A percentile compares a stretch with the other conserved stretches of the same genome.
Conservation (phyloP, 2,113 vertebrate species). For the Motacilla tschutschensis region DNA sequence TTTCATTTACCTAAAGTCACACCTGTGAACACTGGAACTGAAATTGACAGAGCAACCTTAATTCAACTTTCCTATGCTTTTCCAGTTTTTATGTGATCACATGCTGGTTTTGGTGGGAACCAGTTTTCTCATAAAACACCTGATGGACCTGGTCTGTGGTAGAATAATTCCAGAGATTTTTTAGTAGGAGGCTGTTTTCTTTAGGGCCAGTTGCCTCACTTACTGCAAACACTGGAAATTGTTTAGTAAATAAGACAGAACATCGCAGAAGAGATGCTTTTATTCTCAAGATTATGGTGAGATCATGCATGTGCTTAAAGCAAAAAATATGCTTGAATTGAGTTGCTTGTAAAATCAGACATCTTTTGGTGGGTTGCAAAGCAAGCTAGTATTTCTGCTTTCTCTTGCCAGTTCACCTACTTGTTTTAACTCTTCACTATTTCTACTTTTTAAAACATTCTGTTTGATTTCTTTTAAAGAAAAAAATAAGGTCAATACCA, state of each 20-base stretch:
- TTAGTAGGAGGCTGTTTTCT: neutral
- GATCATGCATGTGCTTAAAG: neutral
- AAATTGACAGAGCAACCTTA: neutral
- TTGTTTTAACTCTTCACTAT: neutral
- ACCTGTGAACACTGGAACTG: neutral
- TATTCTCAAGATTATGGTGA: neutral
- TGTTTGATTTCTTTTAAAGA: neutral
- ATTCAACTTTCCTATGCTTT: neutral
- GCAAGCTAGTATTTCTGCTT: neutral
- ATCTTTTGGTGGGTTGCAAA: neutral
- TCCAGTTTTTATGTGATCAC: neutral
- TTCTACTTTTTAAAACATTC: neutral
- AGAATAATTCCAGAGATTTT: neutral
- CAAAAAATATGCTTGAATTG: neutral
- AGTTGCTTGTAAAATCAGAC: conserved; percentile 20
- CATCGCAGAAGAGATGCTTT: neutral
- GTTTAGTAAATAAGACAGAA: neutral
- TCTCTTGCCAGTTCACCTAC: neutral
- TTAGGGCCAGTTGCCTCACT: neutral
- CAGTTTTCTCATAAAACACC: neutral
- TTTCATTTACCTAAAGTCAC: neutral
- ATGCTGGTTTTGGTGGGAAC: neutral
- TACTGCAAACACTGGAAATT: neutral
- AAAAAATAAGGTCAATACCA: neutral
- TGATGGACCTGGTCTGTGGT: neutral